These are phyloP conservation scores for Salpingus planirostris DNA, from an alignment of 2,888 invertebrate species.

Conservation along the genomic window DNA sequence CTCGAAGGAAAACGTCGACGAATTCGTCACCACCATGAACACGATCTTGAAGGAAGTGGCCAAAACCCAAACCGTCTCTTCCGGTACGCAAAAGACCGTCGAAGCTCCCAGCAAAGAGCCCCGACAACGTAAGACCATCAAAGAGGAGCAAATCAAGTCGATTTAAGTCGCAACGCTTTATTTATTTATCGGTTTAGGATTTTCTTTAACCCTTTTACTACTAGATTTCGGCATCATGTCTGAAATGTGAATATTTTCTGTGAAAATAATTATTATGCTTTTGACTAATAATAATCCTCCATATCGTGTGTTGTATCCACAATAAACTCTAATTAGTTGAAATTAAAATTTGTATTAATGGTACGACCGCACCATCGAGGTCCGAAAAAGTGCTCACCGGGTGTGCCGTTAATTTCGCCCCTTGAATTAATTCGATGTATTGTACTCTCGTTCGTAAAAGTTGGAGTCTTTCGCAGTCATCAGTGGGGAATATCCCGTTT, in stretches of 20 bases:
- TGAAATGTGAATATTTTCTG: slow-evolving; percentile 8
- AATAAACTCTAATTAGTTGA: too few relatives aligned
- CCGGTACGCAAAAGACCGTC: slow-evolving; percentile 1
- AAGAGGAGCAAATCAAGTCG: slow-evolving; percentile 24
- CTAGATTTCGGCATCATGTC: not conserved
- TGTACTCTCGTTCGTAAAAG: too few relatives aligned
- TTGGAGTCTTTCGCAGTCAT: too few relatives aligned
- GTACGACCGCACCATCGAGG: too few relatives aligned
- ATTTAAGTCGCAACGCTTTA: slow-evolving; percentile 16
- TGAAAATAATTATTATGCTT: too few relatives aligned
- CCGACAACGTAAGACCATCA: slow-evolving; percentile 19
- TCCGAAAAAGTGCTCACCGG: too few relatives aligned
- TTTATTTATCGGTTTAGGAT: not conserved
- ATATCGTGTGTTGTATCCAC: too few relatives aligned
- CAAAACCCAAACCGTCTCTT: not conserved
- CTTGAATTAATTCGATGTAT: too few relatives aligned
- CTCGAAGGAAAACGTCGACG: slow-evolving; percentile 68
- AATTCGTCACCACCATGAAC: slow-evolving; percentile 60
- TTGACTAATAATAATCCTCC: too few relatives aligned
- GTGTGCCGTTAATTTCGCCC: too few relatives aligned
- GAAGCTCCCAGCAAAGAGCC: slow-evolving; percentile 20
- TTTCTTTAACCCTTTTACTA: slow-evolving; percentile 1
- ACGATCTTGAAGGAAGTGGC: slow-evolving; percentile 56
- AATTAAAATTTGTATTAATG: too few relatives aligned
- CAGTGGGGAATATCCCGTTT: too few relatives aligned